These are phyloP conservation scores for Drosophila repletoides DNA, from an alignment of 1,140 invertebrate genomes.

Conservation along the genomic window DNA sequence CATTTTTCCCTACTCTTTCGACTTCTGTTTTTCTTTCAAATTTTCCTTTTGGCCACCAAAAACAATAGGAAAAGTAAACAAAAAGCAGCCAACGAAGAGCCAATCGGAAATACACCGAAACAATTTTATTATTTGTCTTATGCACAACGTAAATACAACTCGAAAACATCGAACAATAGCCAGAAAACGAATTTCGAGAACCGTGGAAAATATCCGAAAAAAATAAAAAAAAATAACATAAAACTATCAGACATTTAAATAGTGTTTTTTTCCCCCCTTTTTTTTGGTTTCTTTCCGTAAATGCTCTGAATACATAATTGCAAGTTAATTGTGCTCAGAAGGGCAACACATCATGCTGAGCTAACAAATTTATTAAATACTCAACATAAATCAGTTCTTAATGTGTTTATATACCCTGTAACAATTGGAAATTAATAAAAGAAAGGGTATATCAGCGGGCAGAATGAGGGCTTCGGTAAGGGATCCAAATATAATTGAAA, in stretches of 20 bases:
- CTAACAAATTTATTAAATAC: conserved; percentile 46
- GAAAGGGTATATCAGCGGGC: no score
- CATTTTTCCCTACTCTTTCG: conserved; percentile 26
- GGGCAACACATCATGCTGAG: conserved; percentile 5
- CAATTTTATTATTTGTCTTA: conserved; percentile 35
- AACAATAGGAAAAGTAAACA: conserved; percentile 41
- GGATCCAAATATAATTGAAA: no score
- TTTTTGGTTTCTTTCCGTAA: neutral
- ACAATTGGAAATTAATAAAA: no score
- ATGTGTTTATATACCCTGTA: neutral
- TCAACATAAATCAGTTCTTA: conserved; percentile 39
- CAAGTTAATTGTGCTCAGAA: conserved; percentile 17
- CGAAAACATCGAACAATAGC: neutral
- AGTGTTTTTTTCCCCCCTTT: neutral
- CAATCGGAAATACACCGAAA: conserved; percentile 54
- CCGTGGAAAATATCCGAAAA: conserved; percentile 12
- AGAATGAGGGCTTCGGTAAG: no score
- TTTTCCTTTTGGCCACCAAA: conserved; percentile 20
- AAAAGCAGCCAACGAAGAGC: conserved; percentile 17
- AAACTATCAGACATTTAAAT: conserved; percentile 2
- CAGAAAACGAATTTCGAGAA: conserved; percentile 5
- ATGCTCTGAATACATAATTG: conserved; percentile 30
- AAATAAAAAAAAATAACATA: conserved; percentile 6
- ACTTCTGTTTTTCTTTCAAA: conserved; percentile 19
- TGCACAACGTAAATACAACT: conserved; percentile 53